Evolutionary conservation across 2,888 invertebrate genomes (phyloP).

Genomic region (Lingula anatina): DNA sequence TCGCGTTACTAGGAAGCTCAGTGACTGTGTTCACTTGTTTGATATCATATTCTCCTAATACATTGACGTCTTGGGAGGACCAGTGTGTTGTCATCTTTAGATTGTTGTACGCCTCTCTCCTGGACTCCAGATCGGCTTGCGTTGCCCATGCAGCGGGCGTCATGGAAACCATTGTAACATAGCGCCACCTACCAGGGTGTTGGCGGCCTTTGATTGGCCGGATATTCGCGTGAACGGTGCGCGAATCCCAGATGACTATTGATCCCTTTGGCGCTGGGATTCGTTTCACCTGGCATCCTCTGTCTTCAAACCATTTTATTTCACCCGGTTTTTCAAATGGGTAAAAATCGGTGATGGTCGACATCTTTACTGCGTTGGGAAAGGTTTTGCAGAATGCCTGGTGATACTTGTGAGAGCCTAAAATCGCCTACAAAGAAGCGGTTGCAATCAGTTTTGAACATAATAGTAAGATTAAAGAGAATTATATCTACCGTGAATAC

Average conservation of each 20-base stretch:
- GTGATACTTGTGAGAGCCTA: constrained; percentile 19
- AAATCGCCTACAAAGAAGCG: no score
- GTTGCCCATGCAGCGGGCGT: constrained; percentile 21
- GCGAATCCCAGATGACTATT: constrained; percentile 40
- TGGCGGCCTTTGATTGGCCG: constrained; percentile 21
- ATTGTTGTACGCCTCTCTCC: constrained; percentile 15
- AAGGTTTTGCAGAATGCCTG: constrained; percentile 13
- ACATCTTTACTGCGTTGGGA: constrained; percentile 10
- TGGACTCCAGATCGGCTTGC: constrained; percentile 11
- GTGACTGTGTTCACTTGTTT: constrained; percentile 8
- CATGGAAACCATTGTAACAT: constrained; percentile 22
- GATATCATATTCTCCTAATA: no score
- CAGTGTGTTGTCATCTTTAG: constrained; percentile 18
- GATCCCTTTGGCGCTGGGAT: constrained; percentile 37
- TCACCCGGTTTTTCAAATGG: constrained; percentile 16
- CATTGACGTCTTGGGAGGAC: constrained; percentile 14
- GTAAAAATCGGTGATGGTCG: constrained; percentile 14
- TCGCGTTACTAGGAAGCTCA: constrained; percentile 24
- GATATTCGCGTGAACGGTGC: no score
- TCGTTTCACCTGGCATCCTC: constrained; percentile 21
- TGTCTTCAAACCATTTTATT: constrained; percentile 17
- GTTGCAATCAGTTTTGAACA: no score
- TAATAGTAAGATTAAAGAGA: no score
- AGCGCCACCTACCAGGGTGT: constrained; percentile 17
- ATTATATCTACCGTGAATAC: no score